Conservation (phyloP, 2,113 vertebrate genomes). For the Xenopus borealis region DNA sequence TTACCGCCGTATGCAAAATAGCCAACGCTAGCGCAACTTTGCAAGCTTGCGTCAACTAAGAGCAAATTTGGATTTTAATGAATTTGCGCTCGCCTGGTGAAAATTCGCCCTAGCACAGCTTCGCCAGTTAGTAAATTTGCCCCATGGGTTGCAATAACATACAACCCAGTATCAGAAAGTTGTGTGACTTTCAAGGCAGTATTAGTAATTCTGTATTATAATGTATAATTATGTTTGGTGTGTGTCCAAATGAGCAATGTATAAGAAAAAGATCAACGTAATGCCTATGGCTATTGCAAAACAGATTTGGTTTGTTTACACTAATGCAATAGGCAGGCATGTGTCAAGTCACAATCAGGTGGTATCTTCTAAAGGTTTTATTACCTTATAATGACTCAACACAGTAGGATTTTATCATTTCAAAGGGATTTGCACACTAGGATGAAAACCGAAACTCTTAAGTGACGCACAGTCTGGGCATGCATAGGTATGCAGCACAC, state of each 20-base stretch:
- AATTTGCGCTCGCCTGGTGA: too few relatives aligned
- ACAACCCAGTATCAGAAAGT: too few relatives aligned
- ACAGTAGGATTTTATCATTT: constrained; percentile 26
- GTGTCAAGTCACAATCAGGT: constrained; percentile 33
- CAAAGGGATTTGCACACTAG: constrained; percentile 23
- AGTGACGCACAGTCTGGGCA: constrained; percentile 41
- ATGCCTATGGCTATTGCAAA: constrained; percentile 28
- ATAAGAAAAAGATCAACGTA: constrained; percentile 23
- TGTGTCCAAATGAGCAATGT: not conserved
- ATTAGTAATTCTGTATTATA: too few relatives aligned
- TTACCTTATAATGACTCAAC: constrained; percentile 38
- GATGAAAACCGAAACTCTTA: constrained; percentile 17
- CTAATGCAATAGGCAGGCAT: constrained; percentile 26
- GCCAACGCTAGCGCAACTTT: too few relatives aligned
- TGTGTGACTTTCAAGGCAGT: too few relatives aligned
- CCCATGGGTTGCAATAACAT: too few relatives aligned
- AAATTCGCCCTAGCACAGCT: too few relatives aligned
- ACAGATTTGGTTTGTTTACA: constrained; percentile 37
- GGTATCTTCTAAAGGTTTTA: constrained; percentile 23
- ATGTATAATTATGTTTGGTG: not conserved
- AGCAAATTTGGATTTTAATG: too few relatives aligned
- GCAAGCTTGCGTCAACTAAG: too few relatives aligned
- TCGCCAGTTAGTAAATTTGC: too few relatives aligned
- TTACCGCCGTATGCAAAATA: too few relatives aligned
- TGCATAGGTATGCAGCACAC: constrained; percentile 2